Conservation (phyloP, 64 coral and sea anemone genomes). For the Stichodactyla mertensii region DNA sequence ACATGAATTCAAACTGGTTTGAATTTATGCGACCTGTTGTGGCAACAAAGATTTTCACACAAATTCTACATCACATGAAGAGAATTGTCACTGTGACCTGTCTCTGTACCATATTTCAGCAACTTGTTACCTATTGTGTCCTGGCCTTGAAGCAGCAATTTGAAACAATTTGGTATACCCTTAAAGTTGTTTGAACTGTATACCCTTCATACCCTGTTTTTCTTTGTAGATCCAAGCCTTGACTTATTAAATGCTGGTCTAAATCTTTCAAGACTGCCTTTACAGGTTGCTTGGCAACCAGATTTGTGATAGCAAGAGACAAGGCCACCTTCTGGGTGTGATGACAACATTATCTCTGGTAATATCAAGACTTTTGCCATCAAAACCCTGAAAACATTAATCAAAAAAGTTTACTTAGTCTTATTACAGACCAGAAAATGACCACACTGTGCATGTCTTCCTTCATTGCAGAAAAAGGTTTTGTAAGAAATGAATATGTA, state of each 20-base stretch:
- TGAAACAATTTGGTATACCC: background rate
- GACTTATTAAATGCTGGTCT: background rate
- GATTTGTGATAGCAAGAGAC: constrained; percentile 76
- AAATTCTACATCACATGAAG: too few relatives aligned
- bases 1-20: too few relatives aligned
- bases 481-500: background rate
- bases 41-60: too few relatives aligned
- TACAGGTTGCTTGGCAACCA: constrained; percentile 63
- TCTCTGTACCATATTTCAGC: too few relatives aligned
- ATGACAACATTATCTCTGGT: constrained; percentile 69
- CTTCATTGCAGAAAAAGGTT: background rate
- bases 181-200: background rate
- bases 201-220: constrained; percentile 28
- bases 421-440: too few relatives aligned
- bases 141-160: too few relatives aligned
- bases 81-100: too few relatives aligned
- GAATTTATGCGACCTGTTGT: too few relatives aligned
- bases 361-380: constrained; percentile 76
- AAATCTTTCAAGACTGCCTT: constrained; percentile 26
- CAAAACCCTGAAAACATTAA: constrained; percentile 39
- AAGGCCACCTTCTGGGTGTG: constrained; percentile 74
- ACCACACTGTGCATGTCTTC: too few relatives aligned
- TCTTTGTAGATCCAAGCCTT: constrained; percentile 14
- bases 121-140: too few relatives aligned
- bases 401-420: background rate